These are phyloP conservation scores for Caranx melampygus DNA, from an alignment of 2,113 vertebrate species.

Conservation along the genomic window DNA sequence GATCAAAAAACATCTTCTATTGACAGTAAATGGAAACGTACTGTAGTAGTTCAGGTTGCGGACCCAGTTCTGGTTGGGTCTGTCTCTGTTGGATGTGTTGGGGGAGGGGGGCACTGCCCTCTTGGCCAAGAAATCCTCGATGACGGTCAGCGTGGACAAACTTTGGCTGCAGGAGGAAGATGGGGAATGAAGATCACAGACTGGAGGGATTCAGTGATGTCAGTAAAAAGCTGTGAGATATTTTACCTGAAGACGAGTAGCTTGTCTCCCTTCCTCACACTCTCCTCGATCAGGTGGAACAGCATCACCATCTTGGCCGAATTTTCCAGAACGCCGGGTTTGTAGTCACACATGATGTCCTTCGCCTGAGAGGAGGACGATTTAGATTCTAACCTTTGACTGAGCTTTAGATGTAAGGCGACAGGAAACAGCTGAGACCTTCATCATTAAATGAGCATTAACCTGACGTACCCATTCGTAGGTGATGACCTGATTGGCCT, in stretches of 20 bases:
- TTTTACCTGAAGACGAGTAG: constrained; percentile 94
- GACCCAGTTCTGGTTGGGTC: constrained; percentile 88
- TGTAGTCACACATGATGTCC: constrained; percentile 92
- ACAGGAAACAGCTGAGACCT: no score
- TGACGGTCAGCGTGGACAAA: constrained; percentile 94
- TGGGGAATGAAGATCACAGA: neutral
- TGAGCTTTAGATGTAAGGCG: no score
- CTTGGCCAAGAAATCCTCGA: constrained; percentile 94
- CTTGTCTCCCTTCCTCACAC: constrained; percentile 93
- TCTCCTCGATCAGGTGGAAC: constrained; percentile 95
- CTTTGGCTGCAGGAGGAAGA: constrained; percentile 88
- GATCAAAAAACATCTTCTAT: no score
- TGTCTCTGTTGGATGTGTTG: constrained; percentile 77
- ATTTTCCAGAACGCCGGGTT: constrained; percentile 91
- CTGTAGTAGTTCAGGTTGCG: constrained; percentile 95
- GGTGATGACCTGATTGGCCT: constrained; percentile 94
- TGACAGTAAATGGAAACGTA: constrained; percentile 75
- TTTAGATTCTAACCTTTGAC: no score
- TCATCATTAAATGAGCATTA: no score
- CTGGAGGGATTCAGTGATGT: neutral
- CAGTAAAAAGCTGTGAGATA: neutral
- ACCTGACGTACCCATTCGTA: constrained; percentile 92
- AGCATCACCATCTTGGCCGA: constrained; percentile 97
- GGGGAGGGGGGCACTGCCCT: constrained; percentile 84
- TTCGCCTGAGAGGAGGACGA: constrained; percentile 85